Evolutionary conservation across 1,140 invertebrate genomes (phyloP).

Genomic region (Bombus vancouverensis): DNA sequence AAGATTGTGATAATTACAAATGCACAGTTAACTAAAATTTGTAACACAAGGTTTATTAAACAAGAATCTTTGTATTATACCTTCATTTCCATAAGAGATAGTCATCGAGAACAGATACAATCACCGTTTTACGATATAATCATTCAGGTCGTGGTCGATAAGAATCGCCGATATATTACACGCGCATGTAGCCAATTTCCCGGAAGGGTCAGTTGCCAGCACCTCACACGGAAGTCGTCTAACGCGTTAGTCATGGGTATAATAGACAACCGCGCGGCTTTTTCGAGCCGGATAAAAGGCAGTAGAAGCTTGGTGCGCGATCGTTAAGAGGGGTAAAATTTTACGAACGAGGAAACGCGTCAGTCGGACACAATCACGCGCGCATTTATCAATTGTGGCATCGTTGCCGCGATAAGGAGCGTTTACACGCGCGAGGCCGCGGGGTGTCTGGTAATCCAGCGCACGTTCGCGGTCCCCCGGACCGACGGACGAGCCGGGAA

Average conservation of each 20-base stretch:
- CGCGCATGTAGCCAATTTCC: too few relatives aligned
- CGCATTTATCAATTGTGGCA: constrained; percentile 21
- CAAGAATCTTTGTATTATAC: too few relatives aligned
- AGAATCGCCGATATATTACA: too few relatives aligned
- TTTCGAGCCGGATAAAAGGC: not conserved
- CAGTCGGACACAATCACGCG: constrained; percentile 27
- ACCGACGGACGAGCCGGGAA: not conserved
- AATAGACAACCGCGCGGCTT: not conserved
- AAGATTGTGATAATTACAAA: not conserved
- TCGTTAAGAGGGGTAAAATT: not conserved
- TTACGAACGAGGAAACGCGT: constrained; percentile 21
- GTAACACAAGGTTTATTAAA: not conserved
- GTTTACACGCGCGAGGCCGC: constrained; percentile 43
- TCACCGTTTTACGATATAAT: too few relatives aligned
- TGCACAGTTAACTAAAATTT: not conserved
- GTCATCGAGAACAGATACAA: too few relatives aligned
- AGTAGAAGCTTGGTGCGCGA: not conserved
- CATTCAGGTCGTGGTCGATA: too few relatives aligned
- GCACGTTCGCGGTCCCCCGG: constrained; percentile 3
- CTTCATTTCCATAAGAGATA: too few relatives aligned
- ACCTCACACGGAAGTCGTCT: too few relatives aligned
- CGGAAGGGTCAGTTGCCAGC: too few relatives aligned
- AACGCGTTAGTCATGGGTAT: too few relatives aligned
- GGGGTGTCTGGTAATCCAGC: constrained; percentile 46
- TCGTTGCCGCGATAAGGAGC: constrained; percentile 37